Evolutionary conservation across 2,113 vertebrate species (phyloP).

Genomic region (Octodon degus): DNA sequence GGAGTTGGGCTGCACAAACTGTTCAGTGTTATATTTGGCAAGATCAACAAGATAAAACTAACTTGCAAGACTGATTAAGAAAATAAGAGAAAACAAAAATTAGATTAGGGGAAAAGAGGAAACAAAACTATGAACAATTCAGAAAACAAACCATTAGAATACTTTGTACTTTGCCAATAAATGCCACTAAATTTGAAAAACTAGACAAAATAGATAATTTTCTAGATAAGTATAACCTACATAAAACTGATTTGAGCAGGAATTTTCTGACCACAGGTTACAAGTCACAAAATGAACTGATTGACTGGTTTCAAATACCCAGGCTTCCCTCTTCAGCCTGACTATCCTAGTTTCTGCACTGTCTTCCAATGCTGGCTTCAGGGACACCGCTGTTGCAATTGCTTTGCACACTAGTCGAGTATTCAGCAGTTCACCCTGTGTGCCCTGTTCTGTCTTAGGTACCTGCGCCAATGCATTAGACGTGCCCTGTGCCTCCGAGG

Average conservation of each 20-base stretch:
- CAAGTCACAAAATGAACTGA: not conserved
- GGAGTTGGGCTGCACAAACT: not conserved
- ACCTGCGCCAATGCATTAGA: not conserved
- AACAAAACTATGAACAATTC: not conserved
- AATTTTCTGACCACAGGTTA: not conserved
- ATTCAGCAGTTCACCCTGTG: not conserved
- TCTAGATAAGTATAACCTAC: not conserved
- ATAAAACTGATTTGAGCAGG: not conserved
- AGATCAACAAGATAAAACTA: conserved; percentile 19
- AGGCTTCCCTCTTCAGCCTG: not conserved
- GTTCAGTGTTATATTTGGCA: not conserved
- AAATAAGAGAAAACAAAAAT: conserved; percentile 5
- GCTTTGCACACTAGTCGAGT: not conserved
- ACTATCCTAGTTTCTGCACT: not conserved
- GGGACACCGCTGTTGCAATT: not conserved
- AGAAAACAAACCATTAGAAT: not conserved
- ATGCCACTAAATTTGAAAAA: not conserved
- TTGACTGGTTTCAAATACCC: not conserved
- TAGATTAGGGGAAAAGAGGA: not conserved
- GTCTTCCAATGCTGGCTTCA: not conserved
- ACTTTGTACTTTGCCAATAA: not conserved
- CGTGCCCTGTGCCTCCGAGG: not conserved
- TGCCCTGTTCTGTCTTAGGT: not conserved
- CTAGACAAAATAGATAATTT: not conserved
- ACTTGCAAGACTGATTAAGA: not conserved